Percentiles rank a stretch among this genome's conserved stretches.
Conservation (phyloP, 30 jellyfish, hydroid and myxozoan species). For the Pseudorhiza aurosa region DNA sequence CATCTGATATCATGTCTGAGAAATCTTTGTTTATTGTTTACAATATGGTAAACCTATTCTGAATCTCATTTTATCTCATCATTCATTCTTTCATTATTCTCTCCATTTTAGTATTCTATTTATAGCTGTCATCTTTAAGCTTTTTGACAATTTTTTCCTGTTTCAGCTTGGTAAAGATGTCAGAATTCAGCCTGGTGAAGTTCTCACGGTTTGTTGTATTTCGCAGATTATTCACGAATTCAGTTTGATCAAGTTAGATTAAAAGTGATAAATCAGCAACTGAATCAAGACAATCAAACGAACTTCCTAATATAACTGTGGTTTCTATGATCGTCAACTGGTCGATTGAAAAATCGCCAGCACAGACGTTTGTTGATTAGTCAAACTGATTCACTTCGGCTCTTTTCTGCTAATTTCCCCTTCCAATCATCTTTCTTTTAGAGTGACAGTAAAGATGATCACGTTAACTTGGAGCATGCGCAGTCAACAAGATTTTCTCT, state of each 20-base stretch:
- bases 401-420: too few species aligned
- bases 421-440: background rate
- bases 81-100: background rate
- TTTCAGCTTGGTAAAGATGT: constrained; percentile 80
- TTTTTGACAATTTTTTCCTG: background rate
- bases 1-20: constrained; percentile 8
- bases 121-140: too few species aligned
- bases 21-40: constrained; percentile 74
- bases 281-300: too few species aligned
- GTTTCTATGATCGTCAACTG: too few species aligned
- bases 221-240: too few species aligned
- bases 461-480: constrained; percentile 31
- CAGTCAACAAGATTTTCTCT: background rate
- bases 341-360: too few species aligned
- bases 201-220: constrained; percentile 54
- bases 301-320: too few species aligned
- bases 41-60: constrained; percentile 62
- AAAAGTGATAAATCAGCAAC: too few species aligned
- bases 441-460: constrained; percentile 11
- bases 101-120: background rate
- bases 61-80: background rate
- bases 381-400: too few species aligned
- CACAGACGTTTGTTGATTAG: too few species aligned
- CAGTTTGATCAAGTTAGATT: too few species aligned
- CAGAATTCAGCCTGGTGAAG: constrained; percentile 57